A percentile compares a stretch with the other conserved stretches of the same genome.
phyloP scores from a whole-genome alignment of 2,797 vertebrate species.

The Alexandromys oeconomus region DNA sequence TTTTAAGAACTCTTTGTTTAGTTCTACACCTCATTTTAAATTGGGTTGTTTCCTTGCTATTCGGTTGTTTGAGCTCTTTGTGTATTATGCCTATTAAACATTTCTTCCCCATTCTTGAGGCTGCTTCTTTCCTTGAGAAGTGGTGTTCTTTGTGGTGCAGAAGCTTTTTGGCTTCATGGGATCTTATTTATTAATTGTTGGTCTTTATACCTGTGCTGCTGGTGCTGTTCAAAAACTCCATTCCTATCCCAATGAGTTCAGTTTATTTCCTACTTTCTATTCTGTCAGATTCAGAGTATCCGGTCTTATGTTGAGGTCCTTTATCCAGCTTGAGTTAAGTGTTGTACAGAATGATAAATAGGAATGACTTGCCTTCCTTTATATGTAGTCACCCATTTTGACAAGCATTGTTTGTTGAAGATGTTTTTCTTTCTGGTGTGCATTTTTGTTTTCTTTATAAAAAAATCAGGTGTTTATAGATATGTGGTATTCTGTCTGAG shows the following conservation, averaged over 20 bases:
- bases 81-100: neutral
- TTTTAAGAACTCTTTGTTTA: neutral
- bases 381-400: too few species aligned
- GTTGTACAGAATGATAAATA: neutral
- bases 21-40: neutral
- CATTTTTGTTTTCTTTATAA: neutral
- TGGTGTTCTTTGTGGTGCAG: neutral
- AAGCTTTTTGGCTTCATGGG: neutral
- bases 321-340: neutral
- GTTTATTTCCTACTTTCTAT: neutral
- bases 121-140: neutral
- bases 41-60: neutral
- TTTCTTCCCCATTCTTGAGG: neutral
- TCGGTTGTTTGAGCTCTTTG: neutral
- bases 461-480: neutral
- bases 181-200: neutral
- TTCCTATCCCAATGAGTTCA: too few species aligned
- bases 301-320: neutral
- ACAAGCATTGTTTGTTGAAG: neutral
- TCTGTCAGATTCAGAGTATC: too few species aligned
- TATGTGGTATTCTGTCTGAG: neutral
- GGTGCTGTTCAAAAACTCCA: neutral
- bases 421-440: neutral
- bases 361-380: neutral
- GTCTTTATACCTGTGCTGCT: neutral